Percentiles rank a stretch among this genome's conserved stretches.
phyloP scores from a whole-genome alignment of 2,797 vertebrate genomes.

The Garrulus glandarius region DNA sequence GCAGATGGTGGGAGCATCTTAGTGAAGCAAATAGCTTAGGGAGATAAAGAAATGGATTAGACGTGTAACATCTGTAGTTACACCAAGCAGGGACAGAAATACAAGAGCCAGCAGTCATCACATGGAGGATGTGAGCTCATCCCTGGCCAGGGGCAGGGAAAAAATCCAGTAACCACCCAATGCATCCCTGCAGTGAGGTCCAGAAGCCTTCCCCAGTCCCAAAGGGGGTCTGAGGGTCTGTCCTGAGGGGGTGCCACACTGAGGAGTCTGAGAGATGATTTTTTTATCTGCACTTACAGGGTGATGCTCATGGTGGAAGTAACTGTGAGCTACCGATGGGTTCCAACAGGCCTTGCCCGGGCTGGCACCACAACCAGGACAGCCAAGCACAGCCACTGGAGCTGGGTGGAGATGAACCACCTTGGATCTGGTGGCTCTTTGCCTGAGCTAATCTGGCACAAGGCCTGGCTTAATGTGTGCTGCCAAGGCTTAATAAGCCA shows the following conservation, averaged over 20 bases:
- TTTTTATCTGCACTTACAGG: background rate
- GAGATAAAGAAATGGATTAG: conserved; percentile 35
- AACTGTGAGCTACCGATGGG: background rate
- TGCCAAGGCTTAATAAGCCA: background rate
- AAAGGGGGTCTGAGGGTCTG: background rate
- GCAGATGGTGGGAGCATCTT: conserved; percentile 18
- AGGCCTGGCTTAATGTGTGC: background rate
- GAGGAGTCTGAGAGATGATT: background rate
- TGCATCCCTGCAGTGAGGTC: background rate
- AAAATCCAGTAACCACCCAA: background rate
- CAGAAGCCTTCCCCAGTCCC: background rate
- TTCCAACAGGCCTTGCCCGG: background rate
- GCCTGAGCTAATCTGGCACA: background rate
- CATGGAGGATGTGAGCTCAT: background rate
- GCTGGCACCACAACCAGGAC: background rate
- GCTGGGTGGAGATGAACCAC: background rate
- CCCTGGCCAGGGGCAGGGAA: background rate
- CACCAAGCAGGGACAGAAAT: background rate
- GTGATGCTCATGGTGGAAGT: background rate
- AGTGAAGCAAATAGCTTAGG: background rate
- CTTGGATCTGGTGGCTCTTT: background rate
- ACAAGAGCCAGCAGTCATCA: background rate
- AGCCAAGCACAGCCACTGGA: background rate
- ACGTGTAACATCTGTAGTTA: background rate
- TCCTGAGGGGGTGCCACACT: background rate